These are phyloP conservation scores for Edolisoma coerulescens DNA, from an alignment of 2,113 vertebrate species.

Conservation along the genomic window DNA sequence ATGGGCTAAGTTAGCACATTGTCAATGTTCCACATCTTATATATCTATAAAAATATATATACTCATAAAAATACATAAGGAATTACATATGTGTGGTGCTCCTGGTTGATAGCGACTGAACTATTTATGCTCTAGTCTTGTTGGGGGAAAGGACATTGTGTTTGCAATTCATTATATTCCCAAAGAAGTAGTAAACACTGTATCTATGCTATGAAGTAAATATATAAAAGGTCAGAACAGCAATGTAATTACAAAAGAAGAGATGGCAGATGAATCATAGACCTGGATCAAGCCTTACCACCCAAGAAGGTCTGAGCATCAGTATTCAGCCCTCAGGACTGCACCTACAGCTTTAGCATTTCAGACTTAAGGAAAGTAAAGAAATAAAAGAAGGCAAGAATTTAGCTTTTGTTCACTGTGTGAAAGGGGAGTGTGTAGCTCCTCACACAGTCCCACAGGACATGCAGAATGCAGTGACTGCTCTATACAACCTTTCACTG, in stretches of 20 bases:
- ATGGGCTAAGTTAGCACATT: neutral
- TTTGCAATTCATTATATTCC: neutral
- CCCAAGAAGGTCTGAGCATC: constrained; percentile 8
- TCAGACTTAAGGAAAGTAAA: neutral
- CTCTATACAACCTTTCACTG: neutral
- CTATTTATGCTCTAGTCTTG: neutral
- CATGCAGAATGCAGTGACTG: neutral
- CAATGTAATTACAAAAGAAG: neutral
- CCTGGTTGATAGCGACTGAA: neutral
- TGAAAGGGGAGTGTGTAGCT: neutral
- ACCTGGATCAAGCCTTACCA: neutral
- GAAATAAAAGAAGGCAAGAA: neutral
- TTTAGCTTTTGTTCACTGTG: constrained; percentile 34
- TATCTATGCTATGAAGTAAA: neutral
- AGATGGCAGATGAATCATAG: neutral
- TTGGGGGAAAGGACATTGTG: neutral
- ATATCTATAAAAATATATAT: neutral
- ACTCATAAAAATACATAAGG: neutral
- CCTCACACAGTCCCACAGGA: neutral
- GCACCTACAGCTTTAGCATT: neutral
- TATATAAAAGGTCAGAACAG: neutral
- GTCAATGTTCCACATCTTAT: neutral
- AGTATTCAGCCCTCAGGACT: neutral
- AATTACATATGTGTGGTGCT: neutral
- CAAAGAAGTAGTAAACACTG: neutral